Evolutionary conservation across 2,888 invertebrate genomes (phyloP), one percentile per base, ranked within the genome.

Genomic region (Priocnemis perturbator): DNA sequence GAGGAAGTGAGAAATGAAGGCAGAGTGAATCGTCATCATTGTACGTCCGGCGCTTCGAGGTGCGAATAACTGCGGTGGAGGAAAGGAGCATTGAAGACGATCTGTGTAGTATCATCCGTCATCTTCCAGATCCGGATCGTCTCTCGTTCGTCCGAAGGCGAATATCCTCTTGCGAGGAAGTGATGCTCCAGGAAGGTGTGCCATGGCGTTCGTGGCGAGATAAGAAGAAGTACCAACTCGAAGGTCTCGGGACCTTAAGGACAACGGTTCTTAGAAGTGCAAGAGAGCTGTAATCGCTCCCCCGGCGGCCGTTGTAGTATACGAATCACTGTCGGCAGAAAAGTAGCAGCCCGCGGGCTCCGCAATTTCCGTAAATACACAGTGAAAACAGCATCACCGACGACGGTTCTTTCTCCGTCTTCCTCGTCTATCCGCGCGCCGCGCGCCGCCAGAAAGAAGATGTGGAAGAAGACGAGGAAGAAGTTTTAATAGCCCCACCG

Each of bases 341-440:
- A 81, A 79, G 82, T 83, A 81, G 82, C 76, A 73, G 83, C 84
- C 82, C 81, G 78, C 81, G 81, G 85, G 85, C 81, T 79, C 81
- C 81, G 84, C 81, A 88, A 88, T 88, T 88, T 88, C 84, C 83
- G 87, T 88, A 87, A 87, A 86, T 88, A 88, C 84, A 87, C 85
- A 84, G 78, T 81, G 85, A 87, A 85, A 84, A 84, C 77, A 74
- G 73, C 81, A 78, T 78, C 73, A 67, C 67, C 74, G 76, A 64
- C 50, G 50, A 21, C 21, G 53, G 37, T 69, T 64, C 58, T 64
- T 65, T 48, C 56, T 65, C 60, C 26, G 30, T 64, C 52, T 67
- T 57, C 55, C 23, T 11, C 17, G 50, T n/a, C 50, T 11, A 19
- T 50, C 50, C 19, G 11, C 44, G 23, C 19, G 7, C 50, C 19